Evolutionary conservation across 2,113 vertebrate species (phyloP), one percentile per base, ranked within the genome.

Genomic region (Oryzias curvinotus): DNA sequence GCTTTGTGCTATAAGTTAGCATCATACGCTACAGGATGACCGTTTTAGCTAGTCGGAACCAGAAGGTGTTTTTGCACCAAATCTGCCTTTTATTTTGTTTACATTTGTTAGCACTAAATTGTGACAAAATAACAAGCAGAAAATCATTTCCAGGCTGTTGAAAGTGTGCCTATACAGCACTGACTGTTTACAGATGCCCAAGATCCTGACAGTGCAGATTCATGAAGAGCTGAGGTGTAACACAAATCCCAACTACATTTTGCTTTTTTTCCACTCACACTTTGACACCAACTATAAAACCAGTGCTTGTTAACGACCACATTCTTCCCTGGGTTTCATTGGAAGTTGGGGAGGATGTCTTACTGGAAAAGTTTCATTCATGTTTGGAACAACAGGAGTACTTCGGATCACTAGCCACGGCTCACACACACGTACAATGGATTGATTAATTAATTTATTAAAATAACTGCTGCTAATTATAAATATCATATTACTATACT

Each of bases 311-410:
- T 44, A 52, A 55, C 56, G 68, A 23, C 53, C 21, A 26, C 55
- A 53, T 52, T 57, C 26, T 54, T 62, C 3, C 5, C 63, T 44
- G 42, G 28, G 47, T 5, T 55, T 59, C 18, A 69, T 66, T 52
- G 64, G 8, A 69, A 57, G 50, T 18, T 28, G 7, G 14, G 52
- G 7, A 14, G 23, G 53, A 42, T 42, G 16, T 71, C 82, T 81
- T 73, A 14, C 23, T 52, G 69, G 77, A 75, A 53, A 75, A 23
- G 21, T 23, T 23, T 23, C 21, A 23, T 23, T 23, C 21, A 23
- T 23, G 21, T 23, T 23, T 23, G 2, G 21, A 23, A 23, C 21
- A 23, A 23, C 21, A 23, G 21, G 1, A 23, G 21, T 23, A 3
- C 21, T 23, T 3, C 21, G 21, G 21, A 23, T 23, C 21, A 23